phyloP scores from a whole-genome alignment of 2,797 vertebrate species.

The Iguana delicatissima region DNA sequence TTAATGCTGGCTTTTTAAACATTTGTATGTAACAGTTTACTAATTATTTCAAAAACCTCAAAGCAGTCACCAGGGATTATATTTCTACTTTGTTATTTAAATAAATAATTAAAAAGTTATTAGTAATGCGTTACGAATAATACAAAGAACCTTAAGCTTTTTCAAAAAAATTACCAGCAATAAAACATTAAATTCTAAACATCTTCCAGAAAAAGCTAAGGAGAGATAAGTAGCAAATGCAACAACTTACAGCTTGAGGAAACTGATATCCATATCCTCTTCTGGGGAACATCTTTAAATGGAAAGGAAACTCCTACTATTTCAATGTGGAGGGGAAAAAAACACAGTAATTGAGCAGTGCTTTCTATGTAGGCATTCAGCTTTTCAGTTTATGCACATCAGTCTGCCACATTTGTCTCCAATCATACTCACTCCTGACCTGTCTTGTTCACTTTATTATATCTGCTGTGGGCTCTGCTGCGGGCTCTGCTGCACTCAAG shows the following conservation, averaged over 20 bases:
- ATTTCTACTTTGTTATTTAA: no score
- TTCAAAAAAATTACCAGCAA: not conserved
- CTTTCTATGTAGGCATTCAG: not conserved
- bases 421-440: not conserved
- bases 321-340: slow-evolving; percentile 4
- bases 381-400: not conserved
- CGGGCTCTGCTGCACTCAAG: no score
- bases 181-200: not conserved
- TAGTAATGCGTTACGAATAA: not conserved
- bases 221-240: not conserved
- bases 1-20: no score
- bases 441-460: not conserved
- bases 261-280: not conserved
- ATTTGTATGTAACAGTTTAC: no score
- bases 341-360: not conserved
- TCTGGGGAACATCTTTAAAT: not conserved
- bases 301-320: not conserved
- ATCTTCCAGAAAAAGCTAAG: not conserved
- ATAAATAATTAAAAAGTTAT: no score
- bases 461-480: no score
- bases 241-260: slow-evolving; percentile 11
- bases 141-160: not conserved
- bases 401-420: not conserved
- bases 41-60: no score
- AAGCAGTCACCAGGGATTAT: no score